Evolutionary conservation across 2,113 vertebrate genomes (phyloP), one percentile per base, ranked within the genome.

Genomic region (Blennius ocellaris): DNA sequence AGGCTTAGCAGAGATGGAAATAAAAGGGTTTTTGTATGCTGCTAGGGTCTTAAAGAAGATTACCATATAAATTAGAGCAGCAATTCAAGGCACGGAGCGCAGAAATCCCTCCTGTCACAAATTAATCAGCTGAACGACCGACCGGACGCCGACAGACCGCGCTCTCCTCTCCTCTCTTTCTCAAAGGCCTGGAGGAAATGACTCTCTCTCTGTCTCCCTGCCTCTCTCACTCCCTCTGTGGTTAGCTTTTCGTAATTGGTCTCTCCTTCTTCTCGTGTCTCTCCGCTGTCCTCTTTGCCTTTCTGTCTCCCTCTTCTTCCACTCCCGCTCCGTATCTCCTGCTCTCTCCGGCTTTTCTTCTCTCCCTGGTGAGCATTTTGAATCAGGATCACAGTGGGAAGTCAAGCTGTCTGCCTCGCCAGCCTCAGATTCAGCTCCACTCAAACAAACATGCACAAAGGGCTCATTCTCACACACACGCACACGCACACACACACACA

Each of bases 31-130:
- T 82, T 84, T 82, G 75, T 84, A 85, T 78, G 78, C 87, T 78
- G 87, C 56, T 58, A 17, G 78, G 83, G 80, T 87, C 83, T 91
- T 82, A 86, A 85, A 89, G 84, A 79, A 88, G 88, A 92, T 92
- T 90, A 90, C 77, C 84, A 89, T 92, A 90, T 91, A 90, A 91
- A 91, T 92, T 88, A 89, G 87, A 91, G 85, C 81, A 87, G 85
- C 78, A 83, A 83, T 89, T 90, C 86, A 88, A 85, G 64, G 82
- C 83, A 81, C 62, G 61, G 63, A 74, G 76, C 73, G 74, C 80
- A 81, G 69, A 88, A 90, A 88, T 90, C 86, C 86, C 86, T 73
- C 76, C 85, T 86, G 87, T 91, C 87, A 90, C 83, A 91, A 90
- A 89, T 92, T 76, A 86, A 91, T 91, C 83, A 86, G 84, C 76